phyloP scores from a whole-genome alignment of 1,140 invertebrate genomes.

The Hermetia illucens region DNA sequence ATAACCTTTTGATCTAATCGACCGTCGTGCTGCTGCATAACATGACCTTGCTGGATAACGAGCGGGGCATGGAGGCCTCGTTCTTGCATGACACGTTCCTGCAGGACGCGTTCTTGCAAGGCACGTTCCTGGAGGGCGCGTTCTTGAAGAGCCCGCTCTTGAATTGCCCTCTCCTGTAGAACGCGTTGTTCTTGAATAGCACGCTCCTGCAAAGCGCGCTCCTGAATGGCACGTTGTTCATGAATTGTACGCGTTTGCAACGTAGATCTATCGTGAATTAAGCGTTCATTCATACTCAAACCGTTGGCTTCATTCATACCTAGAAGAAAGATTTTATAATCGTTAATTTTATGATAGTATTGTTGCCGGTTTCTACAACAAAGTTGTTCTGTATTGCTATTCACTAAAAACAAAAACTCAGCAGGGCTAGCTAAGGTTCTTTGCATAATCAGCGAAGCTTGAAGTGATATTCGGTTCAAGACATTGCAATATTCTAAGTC shows the following conservation, averaged over 20 bases:
- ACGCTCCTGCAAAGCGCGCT: conserved; percentile 1
- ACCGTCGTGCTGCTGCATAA: too few species aligned
- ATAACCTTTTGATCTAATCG: too few species aligned
- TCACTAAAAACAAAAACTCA: too few species aligned
- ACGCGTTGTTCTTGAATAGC: background rate
- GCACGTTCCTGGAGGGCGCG: conserved; percentile 2
- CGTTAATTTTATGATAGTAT: too few species aligned
- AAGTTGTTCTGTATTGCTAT: too few species aligned
- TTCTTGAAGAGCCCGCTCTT: background rate
- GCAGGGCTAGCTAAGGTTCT: too few species aligned
- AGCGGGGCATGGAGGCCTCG: conserved; percentile 2
- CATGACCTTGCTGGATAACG: too few species aligned
- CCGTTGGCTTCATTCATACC: background rate
- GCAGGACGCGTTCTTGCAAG: background rate
- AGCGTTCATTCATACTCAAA: conserved; percentile 3
- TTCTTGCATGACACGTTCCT: background rate
- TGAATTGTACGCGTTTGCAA: background rate
- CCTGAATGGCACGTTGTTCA: conserved; percentile 1
- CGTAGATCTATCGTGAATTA: background rate
- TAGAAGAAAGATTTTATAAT: background rate
- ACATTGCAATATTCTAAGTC: too few species aligned
- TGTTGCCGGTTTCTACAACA: too few species aligned
- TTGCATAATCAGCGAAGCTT: too few species aligned
- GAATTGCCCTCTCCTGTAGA: background rate
- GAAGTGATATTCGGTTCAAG: too few species aligned